These are phyloP conservation scores for Cyclargus thomasi DNA, from an alignment of 1,140 invertebrate genomes.

Conservation along the genomic window DNA sequence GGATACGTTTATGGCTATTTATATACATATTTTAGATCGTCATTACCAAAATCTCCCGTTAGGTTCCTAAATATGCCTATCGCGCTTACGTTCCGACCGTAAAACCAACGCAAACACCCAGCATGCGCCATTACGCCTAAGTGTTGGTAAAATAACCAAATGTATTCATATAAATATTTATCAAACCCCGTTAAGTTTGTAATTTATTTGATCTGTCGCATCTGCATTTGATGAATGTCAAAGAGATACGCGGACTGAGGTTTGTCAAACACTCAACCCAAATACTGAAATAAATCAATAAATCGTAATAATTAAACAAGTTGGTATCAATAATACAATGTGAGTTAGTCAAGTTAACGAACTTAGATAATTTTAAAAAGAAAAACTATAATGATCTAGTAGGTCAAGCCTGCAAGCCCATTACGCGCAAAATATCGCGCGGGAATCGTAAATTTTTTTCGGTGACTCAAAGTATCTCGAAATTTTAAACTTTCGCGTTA, in stretches of 20 bases:
- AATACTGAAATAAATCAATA: neutral
- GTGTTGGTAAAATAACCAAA: conserved; percentile 67
- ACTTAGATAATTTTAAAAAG: too few species aligned
- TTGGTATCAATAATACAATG: too few species aligned
- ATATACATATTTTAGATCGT: conserved; percentile 55
- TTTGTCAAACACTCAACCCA: neutral
- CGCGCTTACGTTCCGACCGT: conserved; percentile 41
- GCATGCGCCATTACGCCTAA: conserved; percentile 58
- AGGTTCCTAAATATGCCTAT: conserved; percentile 48
- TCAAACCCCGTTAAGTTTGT: conserved; percentile 56
- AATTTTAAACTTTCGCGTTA: too few species aligned
- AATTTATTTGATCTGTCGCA: conserved; percentile 61
- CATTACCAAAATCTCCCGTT: conserved; percentile 44
- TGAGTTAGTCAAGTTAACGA: too few species aligned
- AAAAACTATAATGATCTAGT: too few species aligned
- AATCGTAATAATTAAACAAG: neutral
- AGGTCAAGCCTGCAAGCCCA: too few species aligned
- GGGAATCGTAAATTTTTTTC: too few species aligned
- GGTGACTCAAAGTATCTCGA: too few species aligned
- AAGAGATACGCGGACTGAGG: conserved; percentile 11
- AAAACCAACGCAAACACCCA: conserved; percentile 54
- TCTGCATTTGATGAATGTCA: conserved; percentile 40
- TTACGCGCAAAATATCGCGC: too few species aligned
- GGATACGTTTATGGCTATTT: conserved; percentile 39
- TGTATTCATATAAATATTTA: conserved; percentile 58